A percentile compares a stretch with the other conserved stretches of the same genome.
Conservation (phyloP, 2,888 invertebrate genomes). For the Bibio marci region DNA sequence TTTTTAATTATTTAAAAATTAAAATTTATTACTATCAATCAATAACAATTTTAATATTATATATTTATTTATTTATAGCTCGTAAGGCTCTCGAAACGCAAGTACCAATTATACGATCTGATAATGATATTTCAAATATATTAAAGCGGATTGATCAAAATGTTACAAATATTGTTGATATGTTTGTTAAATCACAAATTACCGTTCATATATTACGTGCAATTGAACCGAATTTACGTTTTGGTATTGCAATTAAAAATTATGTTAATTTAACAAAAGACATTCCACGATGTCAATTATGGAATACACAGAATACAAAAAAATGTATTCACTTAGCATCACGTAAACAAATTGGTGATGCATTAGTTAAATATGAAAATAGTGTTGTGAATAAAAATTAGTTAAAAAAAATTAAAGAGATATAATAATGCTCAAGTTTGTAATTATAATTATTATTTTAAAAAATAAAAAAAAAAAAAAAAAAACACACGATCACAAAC, state of each 20-base stretch:
- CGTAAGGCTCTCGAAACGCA: conserved; percentile 38
- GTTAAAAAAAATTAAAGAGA: no score
- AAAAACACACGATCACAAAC: not conserved
- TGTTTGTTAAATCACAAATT: conserved; percentile 46
- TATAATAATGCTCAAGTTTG: not conserved
- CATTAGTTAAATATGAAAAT: conserved; percentile 27
- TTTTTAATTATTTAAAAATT: conserved; percentile 4
- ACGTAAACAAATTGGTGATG: conserved; percentile 30
- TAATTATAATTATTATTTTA: not conserved
- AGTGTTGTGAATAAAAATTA: conserved; percentile 1
- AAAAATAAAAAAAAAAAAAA: not conserved
- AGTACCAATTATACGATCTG: conserved; percentile 43
- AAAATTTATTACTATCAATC: not conserved
- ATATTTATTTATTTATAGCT: conserved; percentile 33
- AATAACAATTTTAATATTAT: conserved; percentile 6
- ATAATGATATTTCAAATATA: conserved; percentile 43
- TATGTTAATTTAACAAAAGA: conserved; percentile 15
- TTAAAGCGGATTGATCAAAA: conserved; percentile 27
- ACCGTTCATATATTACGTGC: conserved; percentile 58
- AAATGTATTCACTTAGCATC: conserved; percentile 35
- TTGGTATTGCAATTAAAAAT: conserved; percentile 31
- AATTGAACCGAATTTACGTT: conserved; percentile 56
- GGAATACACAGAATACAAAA: conserved; percentile 14
- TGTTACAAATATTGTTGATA: conserved; percentile 41
- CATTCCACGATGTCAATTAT: conserved; percentile 15